A percentile compares a stretch with the other conserved stretches of the same genome.
Conservation (phyloP, 2,113 vertebrate genomes). For the Leptobrachium leishanense region DNA sequence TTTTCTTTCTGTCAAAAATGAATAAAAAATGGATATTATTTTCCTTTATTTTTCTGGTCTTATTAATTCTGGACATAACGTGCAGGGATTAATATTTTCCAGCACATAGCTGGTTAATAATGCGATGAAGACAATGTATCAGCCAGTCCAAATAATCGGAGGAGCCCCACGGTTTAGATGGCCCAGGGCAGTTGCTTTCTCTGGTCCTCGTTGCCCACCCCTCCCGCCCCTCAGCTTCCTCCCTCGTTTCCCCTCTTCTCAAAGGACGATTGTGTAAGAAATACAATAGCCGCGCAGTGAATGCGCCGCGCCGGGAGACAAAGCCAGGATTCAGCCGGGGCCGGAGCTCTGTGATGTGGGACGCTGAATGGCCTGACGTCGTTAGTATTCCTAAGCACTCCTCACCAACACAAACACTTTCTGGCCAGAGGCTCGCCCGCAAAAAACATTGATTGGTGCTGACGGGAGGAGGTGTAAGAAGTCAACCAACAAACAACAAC, state of each 20-base stretch:
- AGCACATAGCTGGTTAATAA: too few species aligned
- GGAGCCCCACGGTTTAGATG: not conserved
- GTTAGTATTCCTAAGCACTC: conserved; percentile 39
- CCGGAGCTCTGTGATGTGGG: not conserved
- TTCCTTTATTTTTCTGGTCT: too few species aligned
- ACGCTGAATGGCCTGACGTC: conserved; percentile 17
- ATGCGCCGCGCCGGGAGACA: conserved; percentile 3
- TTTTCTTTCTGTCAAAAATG: too few species aligned
- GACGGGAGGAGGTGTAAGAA: not conserved
- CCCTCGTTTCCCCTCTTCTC: conserved; percentile 12
- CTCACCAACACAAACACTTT: conserved; percentile 29
- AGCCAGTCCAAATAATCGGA: too few species aligned
- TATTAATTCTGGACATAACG: too few species aligned
- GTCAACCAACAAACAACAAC: too few species aligned
- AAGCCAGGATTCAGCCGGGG: conserved; percentile 21
- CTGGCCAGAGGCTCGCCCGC: conserved; percentile 4
- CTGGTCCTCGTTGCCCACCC: not conserved
- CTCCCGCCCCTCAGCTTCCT: not conserved
- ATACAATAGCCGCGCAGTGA: conserved; percentile 10
- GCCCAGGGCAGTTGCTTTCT: not conserved
- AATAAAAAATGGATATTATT: too few species aligned
- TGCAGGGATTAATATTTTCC: too few species aligned
- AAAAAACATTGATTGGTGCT: not conserved
- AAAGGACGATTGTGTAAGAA: conserved; percentile 26
- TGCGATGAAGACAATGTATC: too few species aligned